Base-by-base conservation (phyloP, 2,888 invertebrate species). In the Athalia cordata region DNA sequence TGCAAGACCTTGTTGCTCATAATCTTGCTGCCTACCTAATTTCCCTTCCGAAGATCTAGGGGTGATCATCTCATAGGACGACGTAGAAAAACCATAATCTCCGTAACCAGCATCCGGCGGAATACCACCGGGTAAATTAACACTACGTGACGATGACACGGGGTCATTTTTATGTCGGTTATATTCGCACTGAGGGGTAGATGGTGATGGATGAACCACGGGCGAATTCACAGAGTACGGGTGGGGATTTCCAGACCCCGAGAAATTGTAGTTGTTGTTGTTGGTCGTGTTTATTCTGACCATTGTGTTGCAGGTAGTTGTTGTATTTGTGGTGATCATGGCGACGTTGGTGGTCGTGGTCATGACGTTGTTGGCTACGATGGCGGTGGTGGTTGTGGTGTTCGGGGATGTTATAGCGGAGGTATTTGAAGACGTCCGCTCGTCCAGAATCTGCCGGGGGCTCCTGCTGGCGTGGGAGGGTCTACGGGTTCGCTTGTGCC, bases 401-500 rank as follows among this genome's bases (percentile, higher is more conserved):
- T 61, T 45, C 8, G 72, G n/a, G 50, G 79, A 49, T 43, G 77
- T 62, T 79, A 80, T 65, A 70, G 78, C 49, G 72, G 59, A 65
- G 77, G 59, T 79, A 80, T 61, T 13, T 67, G 80, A 65, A 72
- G 79, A 55, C 79, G 82, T 79, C 80, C 82, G 81, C 45, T 84
- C 85, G 77, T 84, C 83, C 77, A 83, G 86, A 77, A 83, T 81
- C 80, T 86, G 86, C 77, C 87, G 85, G 79, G 88, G 85, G 82
- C 86, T 87, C 85, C 88, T 88, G 82, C 86, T 86, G 83, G 88
- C 86, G 85, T 89, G 89, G 83, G 89, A 84, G 83, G 89, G 87
- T 84, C 89, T 89, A 83, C 89, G 90, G 81, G 87, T 86, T 75
- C 89, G 89, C 83, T 89, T 90, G 87, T 87, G 87, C 85, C 89